Evolutionary conservation across 2,797 vertebrate species (phyloP), one percentile per base, ranked within the genome.

Genomic region (Orestias chungarensis): DNA sequence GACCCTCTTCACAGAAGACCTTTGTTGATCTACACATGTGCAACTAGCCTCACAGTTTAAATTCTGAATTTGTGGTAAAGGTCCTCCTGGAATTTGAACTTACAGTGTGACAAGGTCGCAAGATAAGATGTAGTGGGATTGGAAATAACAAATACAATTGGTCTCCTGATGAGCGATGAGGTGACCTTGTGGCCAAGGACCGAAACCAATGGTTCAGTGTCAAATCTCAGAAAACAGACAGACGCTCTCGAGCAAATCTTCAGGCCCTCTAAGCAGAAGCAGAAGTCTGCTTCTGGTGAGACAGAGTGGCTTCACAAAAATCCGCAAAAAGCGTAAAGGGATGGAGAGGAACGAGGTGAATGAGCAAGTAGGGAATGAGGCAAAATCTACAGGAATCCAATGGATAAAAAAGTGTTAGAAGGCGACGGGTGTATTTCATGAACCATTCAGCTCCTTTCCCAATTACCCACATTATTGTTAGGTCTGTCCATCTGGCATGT

Each of bases 61-160:
- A 85, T 76, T 85, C 82, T 80, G 77, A 79, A 73, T 87, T 76
- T 84, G 89, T 66, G 90, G 87, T 91, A 75, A 77, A 76, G 89
- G 80, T 88, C 83, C 78, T 89, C 88, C 78, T 80, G 91, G 90
- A 93, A 93, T 92, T 86, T 90, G 83, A 92, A 90, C 82, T 86
- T 75, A 66, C n/a, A 31, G 72, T 73, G 75, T 88, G 85, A 90
- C 85, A 89, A 84, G 87, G 90, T 91, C 81, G 1, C 59, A 20
- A 88, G 87, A 90, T 84, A 88, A 88, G 85, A 91, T 84, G 84
- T 78, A 87, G 79, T 80, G 83, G 50, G 70, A 79, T 85, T 91
- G 80, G 81, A 76, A 88, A 93, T 85, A 84, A 82, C 82, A 87
- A 88, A 91, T 86, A 83, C 84, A 79, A 82, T 69, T 86, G 80